phyloP scores from a whole-genome alignment of 1,140 invertebrate genomes.

The Dysdera silvatica region DNA sequence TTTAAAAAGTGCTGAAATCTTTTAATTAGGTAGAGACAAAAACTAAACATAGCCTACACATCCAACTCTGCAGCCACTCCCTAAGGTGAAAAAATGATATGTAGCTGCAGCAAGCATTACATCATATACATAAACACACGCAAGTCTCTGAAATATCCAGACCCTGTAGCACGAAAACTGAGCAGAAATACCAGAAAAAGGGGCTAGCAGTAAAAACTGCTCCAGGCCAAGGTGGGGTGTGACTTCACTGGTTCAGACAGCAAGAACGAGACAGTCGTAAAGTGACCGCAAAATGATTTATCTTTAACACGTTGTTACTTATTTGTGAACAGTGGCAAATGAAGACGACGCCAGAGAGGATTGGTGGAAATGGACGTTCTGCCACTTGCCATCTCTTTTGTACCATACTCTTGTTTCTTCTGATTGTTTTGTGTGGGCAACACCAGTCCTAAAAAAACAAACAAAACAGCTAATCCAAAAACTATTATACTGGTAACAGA shows the following conservation, averaged over 20 bases:
- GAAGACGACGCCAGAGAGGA: slow-evolving; percentile 39
- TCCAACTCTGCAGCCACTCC: slow-evolving; percentile 7
- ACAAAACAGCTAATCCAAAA: background rate
- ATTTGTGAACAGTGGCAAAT: slow-evolving; percentile 25
- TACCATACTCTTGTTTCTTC: slow-evolving; percentile 97
- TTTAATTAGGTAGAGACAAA: too few species aligned
- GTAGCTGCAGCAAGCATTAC: too few species aligned
- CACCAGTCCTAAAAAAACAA: slow-evolving; percentile 51
- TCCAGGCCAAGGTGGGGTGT: slow-evolving; percentile 29
- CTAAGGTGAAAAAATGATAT: too few species aligned
- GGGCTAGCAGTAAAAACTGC: slow-evolving; percentile 23
- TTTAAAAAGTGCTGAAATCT: too few species aligned
- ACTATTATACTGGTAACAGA: background rate
- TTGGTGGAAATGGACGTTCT: slow-evolving; percentile 91
- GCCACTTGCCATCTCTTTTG: slow-evolving; percentile 93
- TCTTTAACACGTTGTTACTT: slow-evolving; percentile 8
- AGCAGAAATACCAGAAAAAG: slow-evolving; percentile 22
- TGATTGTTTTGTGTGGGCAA: slow-evolving; percentile 80
- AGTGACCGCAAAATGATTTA: slow-evolving; percentile 18
- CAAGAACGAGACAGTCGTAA: slow-evolving; percentile 19
- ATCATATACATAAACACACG: too few species aligned
- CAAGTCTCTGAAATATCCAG: too few species aligned
- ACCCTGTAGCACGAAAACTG: slow-evolving; percentile 21
- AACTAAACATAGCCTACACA: too few species aligned
- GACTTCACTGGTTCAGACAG: slow-evolving; percentile 30